These are phyloP conservation scores for Haliaeetus leucogaster DNA, from an alignment of 2,113 vertebrate species.

Conservation along the genomic window DNA sequence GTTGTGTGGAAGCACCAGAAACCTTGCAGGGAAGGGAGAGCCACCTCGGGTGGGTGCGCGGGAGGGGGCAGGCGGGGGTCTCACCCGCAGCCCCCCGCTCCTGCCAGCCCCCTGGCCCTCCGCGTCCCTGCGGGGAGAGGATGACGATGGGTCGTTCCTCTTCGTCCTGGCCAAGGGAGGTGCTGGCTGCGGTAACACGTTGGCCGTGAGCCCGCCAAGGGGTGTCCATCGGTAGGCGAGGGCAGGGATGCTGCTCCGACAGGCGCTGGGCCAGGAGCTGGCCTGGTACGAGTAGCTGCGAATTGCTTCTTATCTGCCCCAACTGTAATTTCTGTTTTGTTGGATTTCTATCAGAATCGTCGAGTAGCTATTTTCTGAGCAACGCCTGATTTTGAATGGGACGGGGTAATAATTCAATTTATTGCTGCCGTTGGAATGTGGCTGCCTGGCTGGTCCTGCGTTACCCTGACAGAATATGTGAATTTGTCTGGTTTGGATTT, in stretches of 20 bases:
- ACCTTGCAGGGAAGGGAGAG: neutral
- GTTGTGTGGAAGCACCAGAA: neutral
- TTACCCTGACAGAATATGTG: neutral
- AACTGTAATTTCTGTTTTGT: neutral
- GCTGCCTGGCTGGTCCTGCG: neutral
- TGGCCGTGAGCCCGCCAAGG: accelerated
- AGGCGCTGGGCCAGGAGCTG: neutral
- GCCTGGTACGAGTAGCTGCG: neutral
- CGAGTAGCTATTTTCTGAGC: neutral
- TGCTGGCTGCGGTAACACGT: neutral
- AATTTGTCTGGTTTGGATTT: constrained; percentile 10
- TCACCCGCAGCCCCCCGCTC: accelerated
- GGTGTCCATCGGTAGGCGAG: accelerated
- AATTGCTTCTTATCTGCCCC: neutral
- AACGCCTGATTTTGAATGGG: neutral
- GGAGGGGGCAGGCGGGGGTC: neutral
- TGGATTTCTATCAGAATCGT: neutral
- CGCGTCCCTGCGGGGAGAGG: accelerated
- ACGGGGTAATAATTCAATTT: constrained; percentile 28
- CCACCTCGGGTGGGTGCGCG: accelerated
- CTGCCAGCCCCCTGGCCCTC: neutral
- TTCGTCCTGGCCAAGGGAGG: neutral
- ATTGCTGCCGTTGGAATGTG: neutral
- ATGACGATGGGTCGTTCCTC: neutral
- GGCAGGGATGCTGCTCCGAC: neutral